These are phyloP conservation scores for Hermetia illucens DNA, from an alignment of 1,140 invertebrate genomes.

Conservation along the genomic window DNA sequence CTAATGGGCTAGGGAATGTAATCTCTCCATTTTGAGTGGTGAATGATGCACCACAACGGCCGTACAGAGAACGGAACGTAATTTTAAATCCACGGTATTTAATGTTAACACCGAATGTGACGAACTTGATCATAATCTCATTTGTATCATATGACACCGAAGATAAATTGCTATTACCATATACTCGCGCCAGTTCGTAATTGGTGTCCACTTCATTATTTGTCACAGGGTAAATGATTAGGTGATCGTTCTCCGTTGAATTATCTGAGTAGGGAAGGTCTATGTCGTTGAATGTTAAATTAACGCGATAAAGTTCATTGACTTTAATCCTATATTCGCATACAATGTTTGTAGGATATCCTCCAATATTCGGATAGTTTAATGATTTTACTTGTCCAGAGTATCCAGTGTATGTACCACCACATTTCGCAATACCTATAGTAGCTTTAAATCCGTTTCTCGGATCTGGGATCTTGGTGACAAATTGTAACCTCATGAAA, in stretches of 20 bases:
- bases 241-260: conserved; percentile 10
- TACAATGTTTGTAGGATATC: conserved; percentile 33
- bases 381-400: conserved; percentile 34
- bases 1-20: too few relatives aligned
- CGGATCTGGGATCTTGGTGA: conserved; percentile 48
- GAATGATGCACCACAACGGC: too few relatives aligned
- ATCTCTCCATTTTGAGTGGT: too few relatives aligned
- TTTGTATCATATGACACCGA: conserved; percentile 17
- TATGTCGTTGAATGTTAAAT: conserved; percentile 37
- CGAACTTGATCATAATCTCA: conserved; percentile 28
- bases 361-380: conserved; percentile 36
- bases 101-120: conserved; percentile 34
- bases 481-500: too few relatives aligned
- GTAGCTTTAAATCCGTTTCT: conserved; percentile 65
- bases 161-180: conserved; percentile 16
- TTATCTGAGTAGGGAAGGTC: conserved; percentile 25
- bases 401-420: conserved; percentile 35
- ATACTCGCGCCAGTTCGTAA: conserved; percentile 9
- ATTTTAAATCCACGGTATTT: conserved; percentile 29
- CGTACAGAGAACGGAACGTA: too few relatives aligned
- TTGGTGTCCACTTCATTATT: not conserved
- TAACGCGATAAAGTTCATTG: conserved; percentile 31
- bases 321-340: conserved; percentile 47
- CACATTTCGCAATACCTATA: conserved; percentile 46
- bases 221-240: conserved; percentile 12